Conservation (phyloP, 2,113 vertebrate species). For the Phasianus colchicus region DNA sequence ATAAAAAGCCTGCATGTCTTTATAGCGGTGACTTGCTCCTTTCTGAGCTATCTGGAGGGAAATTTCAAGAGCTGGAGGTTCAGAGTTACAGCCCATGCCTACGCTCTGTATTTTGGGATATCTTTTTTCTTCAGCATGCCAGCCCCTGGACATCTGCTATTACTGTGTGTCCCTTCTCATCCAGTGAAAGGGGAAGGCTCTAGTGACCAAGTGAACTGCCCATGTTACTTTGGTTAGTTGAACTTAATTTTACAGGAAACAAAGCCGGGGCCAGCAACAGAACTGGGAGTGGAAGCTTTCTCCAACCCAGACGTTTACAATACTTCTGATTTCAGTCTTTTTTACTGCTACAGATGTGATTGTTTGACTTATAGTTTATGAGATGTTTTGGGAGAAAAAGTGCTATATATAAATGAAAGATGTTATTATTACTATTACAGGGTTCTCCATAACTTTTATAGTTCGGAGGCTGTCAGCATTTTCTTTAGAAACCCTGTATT, state of each 20-base stretch:
- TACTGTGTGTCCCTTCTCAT: rapidly evolving
- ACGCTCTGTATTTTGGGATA: neutral
- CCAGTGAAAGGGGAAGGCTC: neutral
- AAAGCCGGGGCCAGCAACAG: neutral
- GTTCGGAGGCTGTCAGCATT: slow-evolving; percentile 33
- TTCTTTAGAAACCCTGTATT: slow-evolving; percentile 42
- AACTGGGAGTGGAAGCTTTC: neutral
- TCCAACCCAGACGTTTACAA: neutral
- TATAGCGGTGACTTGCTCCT: neutral
- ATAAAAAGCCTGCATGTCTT: neutral
- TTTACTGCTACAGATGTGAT: neutral
- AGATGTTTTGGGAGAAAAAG: slow-evolving; percentile 22
- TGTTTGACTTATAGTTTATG: neutral
- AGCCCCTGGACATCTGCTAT: neutral
- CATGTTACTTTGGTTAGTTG: neutral
- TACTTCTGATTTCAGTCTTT: neutral
- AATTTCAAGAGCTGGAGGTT: neutral
- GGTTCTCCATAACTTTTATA: slow-evolving; percentile 24
- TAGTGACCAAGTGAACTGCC: neutral
- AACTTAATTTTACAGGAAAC: neutral
- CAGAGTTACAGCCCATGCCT: neutral
- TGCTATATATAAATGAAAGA: slow-evolving; percentile 20
- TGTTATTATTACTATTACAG: slow-evolving; percentile 47
- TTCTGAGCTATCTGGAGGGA: neutral
- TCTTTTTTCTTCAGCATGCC: neutral